Conservation (phyloP, 92 coral and sea anemone species). For the Paramuricea clavata region DNA sequence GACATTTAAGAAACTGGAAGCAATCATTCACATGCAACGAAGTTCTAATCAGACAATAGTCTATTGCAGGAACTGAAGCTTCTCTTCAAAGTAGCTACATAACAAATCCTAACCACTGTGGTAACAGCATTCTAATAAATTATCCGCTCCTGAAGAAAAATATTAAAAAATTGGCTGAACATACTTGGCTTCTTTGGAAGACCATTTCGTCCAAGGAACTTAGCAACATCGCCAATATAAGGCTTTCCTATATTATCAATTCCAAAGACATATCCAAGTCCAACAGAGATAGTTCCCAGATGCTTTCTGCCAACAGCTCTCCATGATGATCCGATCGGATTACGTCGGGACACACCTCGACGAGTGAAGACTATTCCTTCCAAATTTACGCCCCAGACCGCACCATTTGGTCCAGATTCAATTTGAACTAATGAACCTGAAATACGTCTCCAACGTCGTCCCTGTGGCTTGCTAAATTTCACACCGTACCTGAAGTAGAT, state of each 20-base stretch:
- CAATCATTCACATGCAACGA: too few relatives aligned
- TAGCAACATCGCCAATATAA: background rate
- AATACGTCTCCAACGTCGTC: background rate
- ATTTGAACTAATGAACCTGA: background rate
- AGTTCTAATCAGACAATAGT: too few relatives aligned
- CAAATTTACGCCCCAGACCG: background rate
- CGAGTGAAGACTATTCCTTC: background rate
- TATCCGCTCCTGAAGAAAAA: background rate
- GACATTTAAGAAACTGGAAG: too few relatives aligned
- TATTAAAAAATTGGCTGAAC: background rate
- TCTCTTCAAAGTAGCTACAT: too few relatives aligned
- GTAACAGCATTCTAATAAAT: too few relatives aligned
- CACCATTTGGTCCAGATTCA: slow-evolving; percentile 1
- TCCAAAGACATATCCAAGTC: slow-evolving; percentile 1
- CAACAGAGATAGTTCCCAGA: background rate
- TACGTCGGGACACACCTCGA: background rate
- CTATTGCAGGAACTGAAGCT: background rate
- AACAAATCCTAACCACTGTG: too few relatives aligned
- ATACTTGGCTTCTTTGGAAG: background rate
- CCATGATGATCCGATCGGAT: slow-evolving; percentile 3
- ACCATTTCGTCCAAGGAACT: slow-evolving; percentile 11
- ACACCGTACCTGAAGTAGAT: slow-evolving; percentile 6
- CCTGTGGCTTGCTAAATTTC: background rate
- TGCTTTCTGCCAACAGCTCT: background rate
- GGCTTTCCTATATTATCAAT: background rate